These are phyloP conservation scores for Drosophila mayri DNA, from an alignment of 1,140 invertebrate genomes.

Conservation along the genomic window DNA sequence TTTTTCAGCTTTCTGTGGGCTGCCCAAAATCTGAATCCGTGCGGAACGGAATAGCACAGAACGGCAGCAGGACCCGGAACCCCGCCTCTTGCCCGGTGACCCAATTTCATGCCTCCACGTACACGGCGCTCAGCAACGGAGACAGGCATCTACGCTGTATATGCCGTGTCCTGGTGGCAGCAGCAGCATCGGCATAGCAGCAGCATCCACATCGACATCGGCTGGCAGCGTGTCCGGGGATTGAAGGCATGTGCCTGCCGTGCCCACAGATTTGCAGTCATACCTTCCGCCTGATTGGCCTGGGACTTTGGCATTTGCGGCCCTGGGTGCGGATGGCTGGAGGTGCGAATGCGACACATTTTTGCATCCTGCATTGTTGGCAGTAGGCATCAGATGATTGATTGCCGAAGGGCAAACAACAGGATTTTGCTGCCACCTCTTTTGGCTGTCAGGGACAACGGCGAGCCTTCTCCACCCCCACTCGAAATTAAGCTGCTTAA, in stretches of 20 bases:
- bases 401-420: constrained; percentile 42
- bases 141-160: constrained; percentile 5
- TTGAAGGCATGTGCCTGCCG: constrained; percentile 67
- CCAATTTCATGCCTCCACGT: constrained; percentile 71
- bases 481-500: constrained; percentile 49
- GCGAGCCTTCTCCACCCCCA: background rate
- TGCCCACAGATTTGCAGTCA: constrained; percentile 74
- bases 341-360: constrained; percentile 34
- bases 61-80: constrained; percentile 13
- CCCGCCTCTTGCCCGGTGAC: constrained; percentile 56
- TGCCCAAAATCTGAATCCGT: constrained; percentile 33
- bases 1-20: constrained; percentile 5
- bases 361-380: constrained; percentile 67
- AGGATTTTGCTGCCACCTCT: background rate
- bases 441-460: constrained; percentile 13
- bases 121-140: constrained; percentile 61
- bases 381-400: constrained; percentile 61
- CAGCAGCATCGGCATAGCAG: background rate
- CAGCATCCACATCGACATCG: constrained; percentile 6
- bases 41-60: constrained; percentile 18
- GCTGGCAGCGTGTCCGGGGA: constrained; percentile 41
- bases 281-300: constrained; percentile 73
- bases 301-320: constrained; percentile 50
- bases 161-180: background rate
- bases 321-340: background rate